Conservation (phyloP, 2,113 vertebrate genomes). For the Bubo blakistoni region DNA sequence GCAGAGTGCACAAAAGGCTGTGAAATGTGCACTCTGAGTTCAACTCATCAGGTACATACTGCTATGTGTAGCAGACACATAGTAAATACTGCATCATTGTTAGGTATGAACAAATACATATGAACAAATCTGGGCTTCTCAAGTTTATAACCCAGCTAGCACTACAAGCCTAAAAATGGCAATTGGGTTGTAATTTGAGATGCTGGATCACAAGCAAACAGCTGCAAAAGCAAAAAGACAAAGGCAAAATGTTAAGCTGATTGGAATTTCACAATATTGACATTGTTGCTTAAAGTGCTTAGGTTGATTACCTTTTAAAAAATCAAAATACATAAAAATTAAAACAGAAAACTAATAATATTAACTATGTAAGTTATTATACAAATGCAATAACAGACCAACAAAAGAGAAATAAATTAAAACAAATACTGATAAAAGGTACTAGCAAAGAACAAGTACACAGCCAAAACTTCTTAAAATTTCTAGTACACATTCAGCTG, state of each 20-base stretch:
- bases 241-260: conserved; percentile 53
- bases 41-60: background rate
- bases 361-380: conserved; percentile 42
- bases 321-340: conserved; percentile 33
- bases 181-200: background rate
- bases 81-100: background rate
- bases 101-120: background rate
- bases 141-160: background rate
- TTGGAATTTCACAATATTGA: conserved; percentile 62
- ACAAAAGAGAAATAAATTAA: conserved; percentile 66
- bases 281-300: conserved; percentile 73
- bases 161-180: background rate
- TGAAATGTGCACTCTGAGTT: background rate
- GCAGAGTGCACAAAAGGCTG: background rate
- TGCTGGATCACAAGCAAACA: background rate
- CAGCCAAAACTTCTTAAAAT: conserved; percentile 6
- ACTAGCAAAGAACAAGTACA: conserved; percentile 28
- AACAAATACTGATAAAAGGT: conserved; percentile 46
- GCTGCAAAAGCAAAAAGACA: background rate
- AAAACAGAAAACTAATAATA: conserved; percentile 43
- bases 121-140: background rate
- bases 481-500: background rate
- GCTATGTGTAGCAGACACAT: background rate
- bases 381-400: conserved; percentile 52
- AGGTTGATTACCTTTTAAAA: conserved; percentile 37